A percentile compares a stretch with the other conserved stretches of the same genome.
Evolutionary conservation across 2,888 invertebrate genomes (phyloP).

Genomic region (Odiellus spinosus): DNA sequence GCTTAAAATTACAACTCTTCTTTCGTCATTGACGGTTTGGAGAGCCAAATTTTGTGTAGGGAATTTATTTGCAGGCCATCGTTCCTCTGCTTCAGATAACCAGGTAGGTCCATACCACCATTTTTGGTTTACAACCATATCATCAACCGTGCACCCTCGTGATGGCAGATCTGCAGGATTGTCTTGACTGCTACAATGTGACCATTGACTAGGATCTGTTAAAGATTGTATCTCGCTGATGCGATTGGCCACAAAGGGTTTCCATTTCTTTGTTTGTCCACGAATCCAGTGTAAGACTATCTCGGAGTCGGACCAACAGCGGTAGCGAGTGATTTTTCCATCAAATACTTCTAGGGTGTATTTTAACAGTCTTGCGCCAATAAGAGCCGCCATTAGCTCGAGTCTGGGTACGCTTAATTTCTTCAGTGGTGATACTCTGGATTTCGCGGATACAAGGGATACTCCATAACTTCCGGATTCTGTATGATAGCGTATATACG

Average conservation of each 20-base stretch:
- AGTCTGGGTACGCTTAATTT: too few relatives aligned
- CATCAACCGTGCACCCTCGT: not conserved
- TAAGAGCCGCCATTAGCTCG: too few relatives aligned
- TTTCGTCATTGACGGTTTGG: too few relatives aligned
- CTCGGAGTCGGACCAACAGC: not conserved
- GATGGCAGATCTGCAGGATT: not conserved
- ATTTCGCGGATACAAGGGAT: not conserved
- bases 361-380: not conserved
- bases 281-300: not conserved
- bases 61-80: too few relatives aligned
- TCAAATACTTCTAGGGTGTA: not conserved
- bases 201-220: not conserved
- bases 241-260: slow-evolving; percentile 1
- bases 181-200: not conserved
- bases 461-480: not conserved
- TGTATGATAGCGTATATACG: not conserved
- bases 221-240: not conserved
- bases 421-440: not conserved
- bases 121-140: not conserved
- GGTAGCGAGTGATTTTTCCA: not conserved
- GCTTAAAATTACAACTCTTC: too few relatives aligned
- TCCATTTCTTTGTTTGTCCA: not conserved
- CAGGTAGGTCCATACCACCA: slow-evolving; percentile 1
- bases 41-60: too few relatives aligned
- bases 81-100: not conserved